Percentiles rank a stretch among this genome's conserved stretches.
Conservation (phyloP, 2,797 vertebrate genomes). For the Pterois miles region DNA sequence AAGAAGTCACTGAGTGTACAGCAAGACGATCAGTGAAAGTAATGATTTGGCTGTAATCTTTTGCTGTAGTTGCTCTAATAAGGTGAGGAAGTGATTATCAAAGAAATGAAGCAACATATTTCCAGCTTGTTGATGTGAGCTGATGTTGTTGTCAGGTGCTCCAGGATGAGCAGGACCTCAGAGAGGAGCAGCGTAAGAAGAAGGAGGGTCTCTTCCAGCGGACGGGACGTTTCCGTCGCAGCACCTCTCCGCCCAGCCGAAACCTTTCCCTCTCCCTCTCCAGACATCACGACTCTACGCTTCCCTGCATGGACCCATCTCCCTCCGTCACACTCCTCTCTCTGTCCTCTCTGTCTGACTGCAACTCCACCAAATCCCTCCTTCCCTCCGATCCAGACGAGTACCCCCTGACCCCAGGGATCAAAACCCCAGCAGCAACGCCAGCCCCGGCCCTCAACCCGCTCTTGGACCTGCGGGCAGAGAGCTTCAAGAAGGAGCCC, state of each 20-base stretch:
- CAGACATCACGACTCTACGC: slow-evolving; percentile 76
- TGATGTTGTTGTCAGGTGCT: slow-evolving; percentile 68
- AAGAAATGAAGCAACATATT: neutral
- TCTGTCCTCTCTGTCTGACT: slow-evolving; percentile 91
- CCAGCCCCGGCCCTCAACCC: slow-evolving; percentile 81
- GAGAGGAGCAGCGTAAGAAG: slow-evolving; percentile 85
- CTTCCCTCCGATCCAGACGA: slow-evolving; percentile 90
- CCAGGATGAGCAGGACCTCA: slow-evolving; percentile 86
- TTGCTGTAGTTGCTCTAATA: neutral
- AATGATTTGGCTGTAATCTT: neutral
- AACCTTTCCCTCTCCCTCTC: slow-evolving; percentile 81
- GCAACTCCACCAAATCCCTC: slow-evolving; percentile 92
- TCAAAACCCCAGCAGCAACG: slow-evolving; percentile 43
- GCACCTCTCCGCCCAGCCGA: slow-evolving; percentile 83
- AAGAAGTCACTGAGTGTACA: neutral
- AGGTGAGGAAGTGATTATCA: neutral
- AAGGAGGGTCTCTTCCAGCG: slow-evolving; percentile 88
- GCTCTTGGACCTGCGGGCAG: slow-evolving; percentile 88
- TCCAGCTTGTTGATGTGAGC: neutral
- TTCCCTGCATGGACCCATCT: slow-evolving; percentile 81
- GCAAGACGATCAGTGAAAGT: neutral
- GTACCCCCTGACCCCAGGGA: slow-evolving; percentile 66
- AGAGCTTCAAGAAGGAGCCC: slow-evolving; percentile 93
- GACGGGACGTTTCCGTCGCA: slow-evolving; percentile 80
- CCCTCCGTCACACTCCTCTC: slow-evolving; percentile 89